Base-by-base conservation (phyloP, 2,113 vertebrate genomes). In the Lontra canadensis region DNA sequence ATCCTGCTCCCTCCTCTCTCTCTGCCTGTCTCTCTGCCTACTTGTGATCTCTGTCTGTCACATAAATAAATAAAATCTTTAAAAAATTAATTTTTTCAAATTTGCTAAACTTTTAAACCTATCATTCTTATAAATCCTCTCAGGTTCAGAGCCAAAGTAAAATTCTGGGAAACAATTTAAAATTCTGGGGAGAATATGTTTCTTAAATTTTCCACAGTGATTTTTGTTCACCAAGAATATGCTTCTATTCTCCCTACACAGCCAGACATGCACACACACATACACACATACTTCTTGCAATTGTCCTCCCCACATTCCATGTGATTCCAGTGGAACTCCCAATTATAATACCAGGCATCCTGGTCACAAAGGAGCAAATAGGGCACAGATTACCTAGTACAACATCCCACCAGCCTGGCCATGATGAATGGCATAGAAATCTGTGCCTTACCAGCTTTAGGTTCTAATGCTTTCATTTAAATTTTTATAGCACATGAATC, bases 401-500 rank as follows among this genome's bases (percentile, higher is more conserved):
- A 23, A 6, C 0, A 1, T 25, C 5, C n/a, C 11, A 11, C 0
- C 20, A 69, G 25, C 31, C 23, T 26, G 1, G 7, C 4, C 3
- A 6, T 1, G 4, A 9, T 7, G 25, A 39, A 4, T 34, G 20
- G 26, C 6, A 4, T 26, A 20, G 59, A 57, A 67, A 59, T 34
- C 34, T 81, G 17, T 0, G 26, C 25, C 26, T 76, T 59, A 34
- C 1, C 15, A 57, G 7, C 3, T 29, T 7, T 23, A 8, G 7
- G 0, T 23, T 34, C 26, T 26, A 21, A 47, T 69, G 29, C 26
- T 36, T 57, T 36, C 13, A 36, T 29, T 71, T 21, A 11, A 15
- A 63, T n/a, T 15, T 82, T 74, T 36, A 52, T 13, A n/a, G 34
- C 15, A 29, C 3, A 39, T 9, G 14, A 52, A 36, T 23, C 21